These are phyloP conservation scores for Tachuris rubrigastra DNA, from an alignment of 2,113 vertebrate species.

Conservation along the genomic window DNA sequence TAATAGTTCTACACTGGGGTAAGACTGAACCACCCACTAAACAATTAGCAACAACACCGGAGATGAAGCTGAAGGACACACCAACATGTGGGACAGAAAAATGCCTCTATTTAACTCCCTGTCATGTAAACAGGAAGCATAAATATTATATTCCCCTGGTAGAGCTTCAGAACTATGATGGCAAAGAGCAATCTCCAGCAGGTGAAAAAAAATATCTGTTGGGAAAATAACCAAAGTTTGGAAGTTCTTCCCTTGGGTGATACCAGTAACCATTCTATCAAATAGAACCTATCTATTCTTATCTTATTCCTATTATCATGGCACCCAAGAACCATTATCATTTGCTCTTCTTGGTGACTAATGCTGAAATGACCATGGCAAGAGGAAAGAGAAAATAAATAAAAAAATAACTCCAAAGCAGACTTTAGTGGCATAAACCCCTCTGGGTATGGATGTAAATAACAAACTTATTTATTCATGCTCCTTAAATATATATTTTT, in stretches of 20 bases:
- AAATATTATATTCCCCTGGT: not conserved
- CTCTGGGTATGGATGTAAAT: not conserved
- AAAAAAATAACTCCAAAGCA: not conserved
- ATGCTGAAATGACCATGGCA: not conserved
- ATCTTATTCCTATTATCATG: not conserved
- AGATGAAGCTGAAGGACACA: not conserved
- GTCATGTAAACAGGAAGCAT: not conserved
- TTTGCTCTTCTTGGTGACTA: not conserved
- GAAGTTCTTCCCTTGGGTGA: not conserved
- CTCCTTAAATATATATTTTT: not conserved
- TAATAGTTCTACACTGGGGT: not conserved
- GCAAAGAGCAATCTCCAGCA: not conserved
- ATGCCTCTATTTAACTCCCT: not conserved
- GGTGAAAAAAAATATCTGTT: not conserved
- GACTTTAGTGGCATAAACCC: not conserved
- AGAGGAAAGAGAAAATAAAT: not conserved
- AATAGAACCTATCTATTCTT: not conserved
- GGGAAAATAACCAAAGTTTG: constrained; percentile 24
- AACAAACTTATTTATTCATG: not conserved
- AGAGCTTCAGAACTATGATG: not conserved
- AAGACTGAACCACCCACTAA: not conserved
- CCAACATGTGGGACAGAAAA: not conserved
- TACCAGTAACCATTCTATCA: not conserved
- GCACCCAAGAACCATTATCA: not conserved
- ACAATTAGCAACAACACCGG: not conserved